A percentile compares a stretch with the other conserved stretches of the same genome.
These are phyloP conservation scores for Falco biarmicus DNA, from an alignment of 2,797 vertebrate species.

Conservation along the genomic window DNA sequence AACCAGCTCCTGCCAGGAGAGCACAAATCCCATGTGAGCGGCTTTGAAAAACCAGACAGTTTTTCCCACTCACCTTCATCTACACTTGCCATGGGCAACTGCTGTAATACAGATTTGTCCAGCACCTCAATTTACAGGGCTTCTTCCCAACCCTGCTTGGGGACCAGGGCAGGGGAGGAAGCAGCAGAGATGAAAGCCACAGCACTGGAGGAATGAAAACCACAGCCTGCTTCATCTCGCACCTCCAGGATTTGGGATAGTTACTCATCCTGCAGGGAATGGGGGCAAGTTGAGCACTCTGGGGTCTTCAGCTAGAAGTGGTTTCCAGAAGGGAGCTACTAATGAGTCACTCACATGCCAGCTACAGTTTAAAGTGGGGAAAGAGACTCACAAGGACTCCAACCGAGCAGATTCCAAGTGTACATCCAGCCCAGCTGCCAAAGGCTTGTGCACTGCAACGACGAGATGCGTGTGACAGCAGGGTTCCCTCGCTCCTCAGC, in stretches of 20 bases:
- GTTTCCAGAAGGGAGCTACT: not conserved
- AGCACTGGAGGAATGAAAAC: not conserved
- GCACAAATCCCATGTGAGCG: not conserved
- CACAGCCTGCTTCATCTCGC: not conserved
- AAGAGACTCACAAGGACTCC: not conserved
- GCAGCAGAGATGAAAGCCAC: not conserved
- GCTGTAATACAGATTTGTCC: not conserved
- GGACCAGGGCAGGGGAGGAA: not conserved
- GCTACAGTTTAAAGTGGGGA: not conserved
- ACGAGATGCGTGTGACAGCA: not conserved
- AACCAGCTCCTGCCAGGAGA: not conserved
- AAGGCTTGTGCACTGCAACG: not conserved
- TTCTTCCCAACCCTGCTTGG: not conserved
- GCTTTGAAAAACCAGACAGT: not conserved
- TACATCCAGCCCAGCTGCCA: not conserved
- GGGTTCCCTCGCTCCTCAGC: constrained; percentile 22
- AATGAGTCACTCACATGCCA: not conserved
- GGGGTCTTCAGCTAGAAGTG: not conserved
- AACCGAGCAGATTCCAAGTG: fast-evolving
- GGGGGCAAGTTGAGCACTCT: not conserved
- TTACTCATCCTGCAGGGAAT: not conserved
- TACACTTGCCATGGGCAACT: not conserved
- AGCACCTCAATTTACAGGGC: not conserved
- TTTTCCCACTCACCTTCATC: not conserved
- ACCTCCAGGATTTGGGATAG: not conserved